Base-by-base conservation (phyloP, 2,888 invertebrate species). In the Gymnosoma rotundatum region DNA sequence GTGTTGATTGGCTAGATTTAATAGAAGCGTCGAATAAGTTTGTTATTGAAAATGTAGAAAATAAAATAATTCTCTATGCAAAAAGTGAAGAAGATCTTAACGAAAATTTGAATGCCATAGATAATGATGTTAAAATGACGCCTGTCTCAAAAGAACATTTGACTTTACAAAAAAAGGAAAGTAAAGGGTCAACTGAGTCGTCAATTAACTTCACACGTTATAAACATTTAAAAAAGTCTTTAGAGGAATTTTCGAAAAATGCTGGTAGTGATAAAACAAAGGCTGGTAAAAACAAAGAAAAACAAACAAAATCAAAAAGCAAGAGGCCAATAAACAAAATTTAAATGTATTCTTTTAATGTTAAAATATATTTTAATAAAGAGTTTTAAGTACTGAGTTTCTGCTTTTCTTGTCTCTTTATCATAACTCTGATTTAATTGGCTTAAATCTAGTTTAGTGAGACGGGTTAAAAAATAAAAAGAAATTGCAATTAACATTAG, bases 141-240 rank as follows among this genome's bases (percentile, higher is more conserved):
- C 3, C 0, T 18, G 50, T 16, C 7, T 1, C 20, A 75, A 18
- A 73, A 42, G 12, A 42, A 12, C 1, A 12, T 10, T 42, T 42
- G 10, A 12, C 42, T 42, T 42, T 42, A 12, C 42, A 42, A 42
- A 42, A 1, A 12, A 42, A 42, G 4, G 42, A 42, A 42, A 42
- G 2, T 3, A 12, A 42, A 12, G 42, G 2, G 42, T 4, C 10
- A 12, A 2, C 42, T 3, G 42, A 42, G 42, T 12, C 42, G 12
- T 12, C 64, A 14, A 42, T 56, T 21, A n/a, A 14, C 16, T 63
- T 78, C 63, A 63, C 63, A 42, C 78, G 72, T 42, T 78, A 66
- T 32, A 78, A 72, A 64, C 78, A 78, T 63, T 78, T 78, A 14
- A 64, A 78, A 64, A 78, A 56, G 12, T 64, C 64, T 21, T 21